Evolutionary conservation across 2,888 invertebrate genomes (phyloP), one percentile per base, ranked within the genome.

Genomic region (Pardosa pseudoannulata): DNA sequence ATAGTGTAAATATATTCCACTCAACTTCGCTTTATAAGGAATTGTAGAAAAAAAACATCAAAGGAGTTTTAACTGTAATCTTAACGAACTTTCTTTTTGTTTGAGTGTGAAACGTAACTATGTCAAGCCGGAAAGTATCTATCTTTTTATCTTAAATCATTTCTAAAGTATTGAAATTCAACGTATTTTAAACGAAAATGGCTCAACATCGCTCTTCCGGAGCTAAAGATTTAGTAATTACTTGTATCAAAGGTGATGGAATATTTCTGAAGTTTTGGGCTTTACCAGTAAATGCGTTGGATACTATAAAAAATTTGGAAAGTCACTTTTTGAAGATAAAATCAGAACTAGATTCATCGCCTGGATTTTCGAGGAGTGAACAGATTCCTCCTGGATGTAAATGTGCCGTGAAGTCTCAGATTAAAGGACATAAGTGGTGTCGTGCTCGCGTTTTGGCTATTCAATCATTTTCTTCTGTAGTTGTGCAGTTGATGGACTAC

Each of bases 401-500:
- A n/a, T 76, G 64, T 65, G 81, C 72, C 19, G 80, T 79, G 6
- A 70, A 72, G 11, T 72, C 85, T 3, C 41, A 62, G 27, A 41
- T 19, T n/a, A 71, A 70, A 31, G n/a, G 19, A 2, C 16, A 16
- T 5, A 29, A 62, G 16, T 88, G 85, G 80, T 81, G 64, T 71
- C 46, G 88, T 36, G 88, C 80, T 28, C 46, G 50, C 7, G 86
- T 86, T 0, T 16, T 74, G 19, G 27, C 23, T n/a, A 36, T 36
- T 39, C 23, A 62, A 9, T 65, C 27, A 19, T 19, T n/a, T 16
- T 11, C n/a, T 2, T 56, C 76, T 28, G 31, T 79, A 19, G 28
- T 71, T n/a, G 64, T 85, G 11, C 70, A 75, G n/a, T 71, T 81
- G 6, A 41, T 86, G 16, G 88, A 88, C 70, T 88, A 88, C 32